A percentile compares a stretch with the other conserved stretches of the same genome.
Evolutionary conservation across 2,113 vertebrate species (phyloP).

Genomic region (Notechis scutatus): DNA sequence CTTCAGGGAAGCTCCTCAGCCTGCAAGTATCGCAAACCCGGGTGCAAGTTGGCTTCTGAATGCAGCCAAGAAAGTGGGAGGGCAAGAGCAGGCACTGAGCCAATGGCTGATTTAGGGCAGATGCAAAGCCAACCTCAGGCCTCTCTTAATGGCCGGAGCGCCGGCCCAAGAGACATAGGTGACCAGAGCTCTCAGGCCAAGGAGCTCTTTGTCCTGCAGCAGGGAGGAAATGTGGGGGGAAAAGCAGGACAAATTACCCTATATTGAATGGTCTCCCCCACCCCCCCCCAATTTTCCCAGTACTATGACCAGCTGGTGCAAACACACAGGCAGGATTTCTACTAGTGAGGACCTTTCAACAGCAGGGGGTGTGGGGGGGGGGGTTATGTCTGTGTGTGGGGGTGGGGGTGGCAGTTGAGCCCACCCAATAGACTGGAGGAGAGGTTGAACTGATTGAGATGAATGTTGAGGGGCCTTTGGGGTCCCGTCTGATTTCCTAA

Average conservation of each 20-base stretch:
- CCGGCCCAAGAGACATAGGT: background rate
- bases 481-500: background rate
- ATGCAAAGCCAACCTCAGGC: background rate
- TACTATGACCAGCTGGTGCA: background rate
- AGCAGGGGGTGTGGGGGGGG: background rate
- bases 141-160: background rate
- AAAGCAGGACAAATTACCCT: background rate
- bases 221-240: background rate
- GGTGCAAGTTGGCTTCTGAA: background rate
- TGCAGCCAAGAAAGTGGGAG: background rate
- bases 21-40: background rate
- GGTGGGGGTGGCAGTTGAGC: background rate
- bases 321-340: background rate
- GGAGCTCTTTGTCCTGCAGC: background rate
- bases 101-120: background rate
- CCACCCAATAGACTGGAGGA: background rate
- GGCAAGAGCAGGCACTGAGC: background rate
- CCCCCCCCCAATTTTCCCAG: background rate
- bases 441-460: background rate
- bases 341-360: background rate
- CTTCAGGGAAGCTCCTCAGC: background rate
- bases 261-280: accelerated
- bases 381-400: background rate
- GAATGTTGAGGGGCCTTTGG: background rate
- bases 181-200: background rate